These are phyloP conservation scores for Arion vulgaris DNA, from an alignment of 1,140 invertebrate species.

Conservation along the genomic window DNA sequence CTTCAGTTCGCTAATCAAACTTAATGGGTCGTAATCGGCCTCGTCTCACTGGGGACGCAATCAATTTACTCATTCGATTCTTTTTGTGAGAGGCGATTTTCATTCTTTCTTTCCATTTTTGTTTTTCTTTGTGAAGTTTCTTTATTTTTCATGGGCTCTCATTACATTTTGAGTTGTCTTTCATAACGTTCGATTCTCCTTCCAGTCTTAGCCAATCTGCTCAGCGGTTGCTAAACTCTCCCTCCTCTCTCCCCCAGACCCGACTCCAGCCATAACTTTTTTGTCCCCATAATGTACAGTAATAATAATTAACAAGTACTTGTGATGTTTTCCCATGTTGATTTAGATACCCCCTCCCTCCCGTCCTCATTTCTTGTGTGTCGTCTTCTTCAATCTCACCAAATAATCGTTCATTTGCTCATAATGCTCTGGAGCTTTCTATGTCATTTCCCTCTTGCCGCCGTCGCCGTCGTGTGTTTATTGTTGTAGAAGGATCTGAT, in stretches of 20 bases:
- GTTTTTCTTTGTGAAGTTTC: not conserved
- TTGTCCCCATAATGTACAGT: not conserved
- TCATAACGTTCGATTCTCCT: not conserved
- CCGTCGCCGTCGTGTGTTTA: not conserved
- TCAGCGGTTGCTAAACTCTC: not conserved
- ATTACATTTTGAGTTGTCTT: constrained; percentile 3
- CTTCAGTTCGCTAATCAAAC: constrained; percentile 3
- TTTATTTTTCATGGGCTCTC: not conserved
- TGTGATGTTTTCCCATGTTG: not conserved
- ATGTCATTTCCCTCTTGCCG: not conserved
- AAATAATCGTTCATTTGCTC: not conserved
- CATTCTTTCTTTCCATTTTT: not conserved
- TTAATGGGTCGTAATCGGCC: constrained; percentile 18
- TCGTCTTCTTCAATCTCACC: not conserved
- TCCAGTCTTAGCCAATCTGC: not conserved
- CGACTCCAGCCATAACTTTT: not conserved
- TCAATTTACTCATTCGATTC: constrained; percentile 19
- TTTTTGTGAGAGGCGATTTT: not conserved
- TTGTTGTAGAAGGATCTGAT: not conserved
- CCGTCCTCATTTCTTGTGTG: not conserved
- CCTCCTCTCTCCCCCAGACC: not conserved
- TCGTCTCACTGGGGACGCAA: constrained; percentile 11
- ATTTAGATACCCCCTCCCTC: not conserved
- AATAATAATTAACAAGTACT: not conserved
- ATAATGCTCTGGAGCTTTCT: not conserved